Evolutionary conservation across 2,888 invertebrate species (phyloP), one percentile per base, ranked within the genome.

Genomic region (Hipparchia sbordonii): DNA sequence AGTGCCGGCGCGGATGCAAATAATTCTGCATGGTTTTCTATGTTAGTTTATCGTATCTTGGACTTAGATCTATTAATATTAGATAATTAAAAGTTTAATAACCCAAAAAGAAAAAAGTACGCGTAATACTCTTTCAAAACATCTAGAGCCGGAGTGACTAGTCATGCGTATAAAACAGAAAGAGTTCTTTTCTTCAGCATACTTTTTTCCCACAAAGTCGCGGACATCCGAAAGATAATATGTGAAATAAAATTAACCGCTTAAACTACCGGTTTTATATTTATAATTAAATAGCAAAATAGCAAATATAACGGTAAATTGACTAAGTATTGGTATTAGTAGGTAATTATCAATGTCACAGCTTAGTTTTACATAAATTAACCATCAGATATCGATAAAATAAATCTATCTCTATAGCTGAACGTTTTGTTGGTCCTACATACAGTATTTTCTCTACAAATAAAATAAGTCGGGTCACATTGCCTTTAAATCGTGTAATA

Each of bases 231-330:
- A 9, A 23, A 59, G 57, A 9, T 61, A 45, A 7, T 46, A 10
- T 39, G 4, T 1, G 13, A 8, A 46, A 62, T 46, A 39, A 9
- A 62, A 62, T 63, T 5, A 10, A n/a, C 45, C 33, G 9, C 48
- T 62, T 48, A 23, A 51, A 10, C 9, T 63, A 63, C 63, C 63
- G 23, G 63, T 51, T 63, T 63, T 63, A 51, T 48, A 51, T 51
- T 63, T 10, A 51, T 33, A 51, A 51, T 51, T 63, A 23, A 39
- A 4, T 39, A 39, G 5, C 5, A 39, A 39, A 23, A 63, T 51
- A 51, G 48, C 63, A 63, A 63, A 13, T 10, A 12, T 63, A 9
- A 63, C 51, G 63, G 63, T 63, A 63, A 63, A 63, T 8, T 62
- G 13, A 62, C 51, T 63, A 63, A 23, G 63, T 51, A 23, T 48